Conservation (phyloP, 2,888 invertebrate genomes). For the Drosophila picticornis region DNA sequence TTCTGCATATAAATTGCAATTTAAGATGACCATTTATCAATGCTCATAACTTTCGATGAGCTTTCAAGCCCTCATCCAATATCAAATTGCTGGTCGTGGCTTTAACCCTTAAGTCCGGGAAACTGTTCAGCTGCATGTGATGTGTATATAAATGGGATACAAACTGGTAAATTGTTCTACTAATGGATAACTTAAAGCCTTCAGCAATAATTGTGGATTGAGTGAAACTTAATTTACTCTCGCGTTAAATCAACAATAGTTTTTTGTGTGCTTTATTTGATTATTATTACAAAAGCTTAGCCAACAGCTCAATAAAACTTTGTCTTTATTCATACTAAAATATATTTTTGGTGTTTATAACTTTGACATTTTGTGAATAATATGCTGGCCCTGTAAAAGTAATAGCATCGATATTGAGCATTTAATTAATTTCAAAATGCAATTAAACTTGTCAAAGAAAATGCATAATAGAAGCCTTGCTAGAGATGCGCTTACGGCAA, state of each 20-base stretch:
- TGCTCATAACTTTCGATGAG: slow-evolving; percentile 52
- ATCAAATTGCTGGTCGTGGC: slow-evolving; percentile 22
- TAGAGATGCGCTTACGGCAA: neutral
- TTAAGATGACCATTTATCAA: slow-evolving; percentile 65
- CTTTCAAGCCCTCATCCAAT: slow-evolving; percentile 4
- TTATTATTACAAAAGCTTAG: neutral
- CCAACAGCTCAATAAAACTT: slow-evolving; percentile 7
- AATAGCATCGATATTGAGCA: neutral
- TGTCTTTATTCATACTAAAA: slow-evolving; percentile 7
- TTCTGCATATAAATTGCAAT: slow-evolving; percentile 65
- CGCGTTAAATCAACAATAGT: slow-evolving; percentile 30
- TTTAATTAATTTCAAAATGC: neutral
- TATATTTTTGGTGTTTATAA: neutral
- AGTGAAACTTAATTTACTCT: slow-evolving; percentile 14
- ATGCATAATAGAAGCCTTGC: neutral
- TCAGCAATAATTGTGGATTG: slow-evolving; percentile 34
- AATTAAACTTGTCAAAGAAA: neutral
- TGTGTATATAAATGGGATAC: neutral
- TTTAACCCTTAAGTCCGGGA: slow-evolving; percentile 49
- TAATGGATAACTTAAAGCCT: slow-evolving; percentile 25
- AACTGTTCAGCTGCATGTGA: neutral
- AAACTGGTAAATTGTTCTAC: neutral
- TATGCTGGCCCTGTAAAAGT: neutral
- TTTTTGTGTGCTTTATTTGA: neutral
- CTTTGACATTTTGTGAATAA: neutral